Evolutionary conservation across 2,113 vertebrate genomes (phyloP), one percentile per base, ranked within the genome.

Genomic region (Ploceus nigricollis): DNA sequence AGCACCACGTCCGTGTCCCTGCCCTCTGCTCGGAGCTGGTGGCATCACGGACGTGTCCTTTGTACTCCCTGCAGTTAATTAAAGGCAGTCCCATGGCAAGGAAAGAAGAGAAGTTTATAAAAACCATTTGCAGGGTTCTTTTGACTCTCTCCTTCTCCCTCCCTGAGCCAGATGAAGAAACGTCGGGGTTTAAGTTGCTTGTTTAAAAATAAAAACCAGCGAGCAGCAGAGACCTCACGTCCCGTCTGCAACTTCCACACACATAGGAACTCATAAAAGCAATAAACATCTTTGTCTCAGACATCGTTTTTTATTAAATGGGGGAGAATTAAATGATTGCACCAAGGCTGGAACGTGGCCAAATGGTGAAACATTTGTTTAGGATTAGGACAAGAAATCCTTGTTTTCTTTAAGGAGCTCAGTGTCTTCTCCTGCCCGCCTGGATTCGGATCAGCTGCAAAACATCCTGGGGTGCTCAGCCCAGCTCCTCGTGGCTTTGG

Each of bases 121-220:
- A 98, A 99, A 99, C 97, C 98, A 98, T 98, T 99, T 96, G 98
- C 98, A 97, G 97, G 97, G 87, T 82, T 94, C 98, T 98, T 98
- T 98, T 98, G 98, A 98, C 98, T 98, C 97, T 97, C 94, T 94
- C 95, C 96, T 98, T 98, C 97, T 97, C 96, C 83, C 76, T 98
- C 97, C 97, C 23, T 37, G 86, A 94, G 95, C 98, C 98, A 98
- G 97, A 99, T 97, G 98, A 98, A 98, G 97, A 96, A 96, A 94
- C 25, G 82, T 25, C 7, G 47, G 94, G 66, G 17, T 85, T 96
- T 64, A 61, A 89, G 94, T 25, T 3, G 20, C 88, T 95, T 56
- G 27, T 90, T 94, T 80, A 78, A 83, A 92, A 92, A 93, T 87
- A 84, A 89, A 95, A 77, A 65, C 17, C 45, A 53, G 90, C 4